Percentiles rank a stretch among this genome's conserved stretches.
Evolutionary conservation across 2,888 invertebrate species (phyloP).

Genomic region (Lasius fuliginosus): DNA sequence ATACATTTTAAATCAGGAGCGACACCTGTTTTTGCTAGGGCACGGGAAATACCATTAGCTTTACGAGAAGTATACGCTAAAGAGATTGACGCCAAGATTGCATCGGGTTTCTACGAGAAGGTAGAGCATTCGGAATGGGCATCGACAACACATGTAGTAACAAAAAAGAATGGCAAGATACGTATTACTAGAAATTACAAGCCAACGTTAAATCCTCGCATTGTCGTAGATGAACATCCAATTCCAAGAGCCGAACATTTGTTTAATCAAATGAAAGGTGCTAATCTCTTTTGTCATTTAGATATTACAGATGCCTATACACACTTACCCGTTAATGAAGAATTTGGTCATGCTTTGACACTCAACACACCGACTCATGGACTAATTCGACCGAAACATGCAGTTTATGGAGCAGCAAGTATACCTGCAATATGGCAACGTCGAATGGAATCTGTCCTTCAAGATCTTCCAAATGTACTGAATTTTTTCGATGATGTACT

Average conservation of each 20-base stretch:
- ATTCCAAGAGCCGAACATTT: conserved; percentile 2
- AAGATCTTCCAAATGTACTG: neutral
- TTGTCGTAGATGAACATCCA: neutral
- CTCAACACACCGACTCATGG: too few species aligned
- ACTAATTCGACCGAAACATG: too few species aligned
- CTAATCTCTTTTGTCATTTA: neutral
- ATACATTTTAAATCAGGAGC: neutral
- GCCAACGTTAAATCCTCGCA: neutral
- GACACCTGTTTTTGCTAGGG: neutral
- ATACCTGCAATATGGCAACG: conserved; percentile 18
- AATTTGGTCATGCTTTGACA: too few species aligned
- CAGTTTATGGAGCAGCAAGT: too few species aligned
- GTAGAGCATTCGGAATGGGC: conserved; percentile 15
- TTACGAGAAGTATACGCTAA: neutral
- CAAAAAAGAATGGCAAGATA: neutral
- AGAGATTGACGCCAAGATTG: conserved; percentile 6
- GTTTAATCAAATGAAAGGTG: neutral
- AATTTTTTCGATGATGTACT: conserved; percentile 26
- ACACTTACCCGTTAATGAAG: too few species aligned
- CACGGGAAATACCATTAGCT: neutral
- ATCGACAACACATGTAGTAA: conserved; percentile 14
- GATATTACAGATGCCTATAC: too few species aligned
- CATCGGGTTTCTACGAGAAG: neutral
- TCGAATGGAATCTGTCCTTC: neutral
- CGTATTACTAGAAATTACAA: conserved; percentile 36